These are phyloP conservation scores for Ricordea florida DNA, from an alignment of 92 coral and sea anemone species.

Conservation along the genomic window DNA sequence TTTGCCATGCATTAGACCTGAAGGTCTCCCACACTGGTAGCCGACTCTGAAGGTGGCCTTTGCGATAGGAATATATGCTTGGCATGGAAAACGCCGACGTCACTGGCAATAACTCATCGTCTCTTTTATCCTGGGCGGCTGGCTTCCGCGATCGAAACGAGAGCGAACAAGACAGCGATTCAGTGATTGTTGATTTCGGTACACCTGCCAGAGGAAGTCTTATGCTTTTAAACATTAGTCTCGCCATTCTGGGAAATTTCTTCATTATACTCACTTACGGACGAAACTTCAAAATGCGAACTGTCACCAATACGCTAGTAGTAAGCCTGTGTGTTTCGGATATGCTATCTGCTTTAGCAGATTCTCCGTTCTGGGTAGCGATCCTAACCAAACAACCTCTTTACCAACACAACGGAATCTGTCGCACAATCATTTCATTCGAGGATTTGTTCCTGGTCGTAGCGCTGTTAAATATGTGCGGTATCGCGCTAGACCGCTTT, in stretches of 20 bases:
- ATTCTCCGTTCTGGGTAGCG: slow-evolving; percentile 72
- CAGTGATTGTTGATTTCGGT: neutral
- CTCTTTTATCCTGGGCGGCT: too few species aligned
- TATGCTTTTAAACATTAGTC: slow-evolving; percentile 51
- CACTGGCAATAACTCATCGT: too few species aligned
- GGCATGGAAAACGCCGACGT: too few species aligned
- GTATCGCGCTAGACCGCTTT: slow-evolving; percentile 80
- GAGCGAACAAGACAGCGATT: neutral
- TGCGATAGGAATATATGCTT: too few species aligned
- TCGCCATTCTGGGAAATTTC: slow-evolving; percentile 79
- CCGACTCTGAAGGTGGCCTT: too few species aligned
- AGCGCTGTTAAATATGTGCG: slow-evolving; percentile 81
- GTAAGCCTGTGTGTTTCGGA: slow-evolving; percentile 79
- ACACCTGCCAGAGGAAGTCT: slow-evolving; percentile 29
- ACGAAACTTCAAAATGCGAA: slow-evolving; percentile 83
- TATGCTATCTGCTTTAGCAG: slow-evolving; percentile 72
- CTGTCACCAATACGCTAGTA: slow-evolving; percentile 76
- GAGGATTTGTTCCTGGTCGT: slow-evolving; percentile 76
- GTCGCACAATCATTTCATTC: slow-evolving; percentile 62
- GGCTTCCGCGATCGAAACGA: too few species aligned
- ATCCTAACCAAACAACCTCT: slow-evolving; percentile 31
- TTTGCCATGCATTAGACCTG: too few species aligned
- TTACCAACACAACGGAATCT: slow-evolving; percentile 41
- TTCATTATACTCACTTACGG: slow-evolving; percentile 72
- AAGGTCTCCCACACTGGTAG: too few species aligned